Evolutionary conservation across 2,888 invertebrate genomes (phyloP).

Genomic region (Anorthoa munda): DNA sequence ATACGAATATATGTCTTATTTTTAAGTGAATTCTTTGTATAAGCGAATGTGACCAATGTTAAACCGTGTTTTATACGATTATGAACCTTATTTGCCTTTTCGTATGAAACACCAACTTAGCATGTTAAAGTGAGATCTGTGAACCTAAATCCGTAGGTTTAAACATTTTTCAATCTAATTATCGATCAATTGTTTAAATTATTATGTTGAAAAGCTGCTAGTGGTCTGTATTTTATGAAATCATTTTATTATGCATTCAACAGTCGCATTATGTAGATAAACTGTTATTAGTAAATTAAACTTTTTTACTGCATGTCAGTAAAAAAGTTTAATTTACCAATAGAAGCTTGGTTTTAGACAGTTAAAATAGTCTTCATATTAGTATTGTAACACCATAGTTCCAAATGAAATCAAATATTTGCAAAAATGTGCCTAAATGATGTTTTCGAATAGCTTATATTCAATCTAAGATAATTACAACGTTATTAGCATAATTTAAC

Average conservation of each 20-base stretch:
- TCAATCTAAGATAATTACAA: constrained; percentile 23
- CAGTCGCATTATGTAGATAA: constrained; percentile 18
- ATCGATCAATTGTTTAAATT: constrained; percentile 6
- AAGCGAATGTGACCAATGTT: background rate
- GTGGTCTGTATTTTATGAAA: constrained; percentile 18
- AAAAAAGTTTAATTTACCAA: background rate
- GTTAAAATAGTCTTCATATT: constrained; percentile 5
- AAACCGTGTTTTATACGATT: background rate
- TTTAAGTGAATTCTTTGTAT: background rate
- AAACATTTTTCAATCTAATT: background rate
- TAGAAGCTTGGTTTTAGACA: background rate
- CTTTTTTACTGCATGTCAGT: constrained; percentile 53
- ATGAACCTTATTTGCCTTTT: background rate
- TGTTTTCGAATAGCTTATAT: constrained; percentile 32
- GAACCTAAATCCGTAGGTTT: constrained; percentile 4
- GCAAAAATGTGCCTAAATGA: constrained; percentile 49
- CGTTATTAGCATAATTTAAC: constrained; percentile 13
- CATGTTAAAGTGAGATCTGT: background rate
- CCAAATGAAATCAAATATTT: constrained; percentile 36
- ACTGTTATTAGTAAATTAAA: no score
- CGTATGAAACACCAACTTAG: background rate
- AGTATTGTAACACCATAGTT: constrained; percentile 26
- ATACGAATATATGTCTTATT: background rate
- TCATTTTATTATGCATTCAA: constrained; percentile 23
- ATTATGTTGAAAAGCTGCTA: constrained; percentile 7